These are phyloP conservation scores for Podarcis muralis DNA, from an alignment of 2,113 vertebrate genomes.

Conservation along the genomic window DNA sequence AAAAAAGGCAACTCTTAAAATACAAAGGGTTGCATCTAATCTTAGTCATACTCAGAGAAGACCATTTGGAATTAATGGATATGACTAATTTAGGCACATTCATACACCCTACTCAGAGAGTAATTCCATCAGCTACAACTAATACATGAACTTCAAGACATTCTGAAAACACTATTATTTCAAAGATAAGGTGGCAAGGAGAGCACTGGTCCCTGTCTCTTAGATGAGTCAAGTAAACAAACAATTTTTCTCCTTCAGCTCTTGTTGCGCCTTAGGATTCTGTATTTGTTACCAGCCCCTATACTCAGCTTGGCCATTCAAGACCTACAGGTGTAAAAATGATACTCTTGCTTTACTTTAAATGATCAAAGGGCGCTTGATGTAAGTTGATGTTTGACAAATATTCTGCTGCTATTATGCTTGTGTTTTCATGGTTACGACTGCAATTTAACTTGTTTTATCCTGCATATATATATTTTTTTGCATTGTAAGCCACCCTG, in stretches of 20 bases:
- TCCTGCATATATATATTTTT: no score
- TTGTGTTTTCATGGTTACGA: no score
- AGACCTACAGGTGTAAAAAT: neutral
- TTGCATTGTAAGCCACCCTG: no score
- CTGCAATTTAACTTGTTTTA: no score
- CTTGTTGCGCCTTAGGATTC: neutral
- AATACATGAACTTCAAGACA: neutral
- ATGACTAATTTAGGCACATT: neutral
- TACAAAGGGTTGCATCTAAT: no score
- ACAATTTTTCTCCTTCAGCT: neutral
- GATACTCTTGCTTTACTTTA: neutral
- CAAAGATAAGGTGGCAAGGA: neutral
- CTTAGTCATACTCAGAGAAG: no score
- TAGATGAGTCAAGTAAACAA: neutral
- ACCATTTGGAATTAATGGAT: neutral
- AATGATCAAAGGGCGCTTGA: neutral
- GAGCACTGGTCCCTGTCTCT: neutral
- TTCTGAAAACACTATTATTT: neutral
- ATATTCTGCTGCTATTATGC: no score
- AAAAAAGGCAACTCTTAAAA: no score
- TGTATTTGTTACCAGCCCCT: neutral
- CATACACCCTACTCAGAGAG: neutral
- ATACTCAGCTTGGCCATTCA: neutral
- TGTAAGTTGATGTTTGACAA: neutral
- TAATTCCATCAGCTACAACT: neutral